A percentile compares a stretch with the other conserved stretches of the same genome.
Evolutionary conservation across 2,113 vertebrate genomes (phyloP).

Genomic region (Chiloscyllium plagiosum): DNA sequence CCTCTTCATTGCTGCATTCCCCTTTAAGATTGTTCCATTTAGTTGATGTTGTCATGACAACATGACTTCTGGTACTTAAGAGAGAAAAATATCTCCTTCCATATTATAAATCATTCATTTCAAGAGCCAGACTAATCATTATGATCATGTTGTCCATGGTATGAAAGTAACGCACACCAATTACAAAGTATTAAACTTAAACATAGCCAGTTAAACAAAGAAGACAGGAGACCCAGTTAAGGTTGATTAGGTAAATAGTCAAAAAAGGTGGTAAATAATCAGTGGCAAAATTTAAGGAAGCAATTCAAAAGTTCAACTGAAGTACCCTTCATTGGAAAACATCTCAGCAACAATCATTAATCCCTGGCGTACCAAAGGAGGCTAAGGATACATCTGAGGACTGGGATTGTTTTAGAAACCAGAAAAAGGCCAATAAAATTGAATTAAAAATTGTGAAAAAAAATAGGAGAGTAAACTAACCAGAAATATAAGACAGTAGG

Average conservation of each 20-base stretch:
- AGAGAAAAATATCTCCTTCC: background rate
- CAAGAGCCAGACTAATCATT: background rate
- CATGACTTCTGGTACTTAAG: background rate
- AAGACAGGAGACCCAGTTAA: background rate
- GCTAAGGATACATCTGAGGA: background rate
- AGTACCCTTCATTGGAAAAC: background rate
- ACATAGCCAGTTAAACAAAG: background rate
- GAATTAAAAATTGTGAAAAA: too few species aligned
- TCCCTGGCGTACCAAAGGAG: background rate
- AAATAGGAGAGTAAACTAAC: too few species aligned
- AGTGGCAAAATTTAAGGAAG: background rate
- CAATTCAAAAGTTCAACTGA: background rate
- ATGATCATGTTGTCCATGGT: background rate
- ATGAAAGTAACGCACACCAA: background rate
- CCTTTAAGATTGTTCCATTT: too few species aligned
- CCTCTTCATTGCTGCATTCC: too few species aligned
- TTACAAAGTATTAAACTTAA: background rate
- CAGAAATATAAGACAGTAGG: too few species aligned
- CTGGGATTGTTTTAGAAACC: background rate
- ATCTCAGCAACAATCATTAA: background rate
- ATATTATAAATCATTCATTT: background rate
- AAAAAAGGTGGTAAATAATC: background rate
- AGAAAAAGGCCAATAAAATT: too few species aligned
- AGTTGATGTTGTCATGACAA: background rate
- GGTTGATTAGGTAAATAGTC: background rate